Evolutionary conservation across 2,797 vertebrate genomes (phyloP).

Genomic region (Cossypha niveicapilla): DNA sequence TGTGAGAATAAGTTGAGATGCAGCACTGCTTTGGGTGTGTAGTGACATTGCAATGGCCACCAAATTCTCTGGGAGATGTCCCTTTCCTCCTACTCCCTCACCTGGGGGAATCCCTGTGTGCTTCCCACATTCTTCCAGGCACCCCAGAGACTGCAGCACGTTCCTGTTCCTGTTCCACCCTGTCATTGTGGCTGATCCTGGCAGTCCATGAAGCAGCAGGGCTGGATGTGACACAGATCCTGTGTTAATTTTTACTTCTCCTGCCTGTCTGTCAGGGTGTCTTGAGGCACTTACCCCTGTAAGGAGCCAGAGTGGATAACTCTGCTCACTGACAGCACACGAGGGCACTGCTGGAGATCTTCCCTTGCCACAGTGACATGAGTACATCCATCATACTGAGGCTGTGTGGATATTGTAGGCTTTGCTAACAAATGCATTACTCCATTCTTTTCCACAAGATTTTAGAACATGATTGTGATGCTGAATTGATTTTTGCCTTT

Average conservation of each 20-base stretch:
- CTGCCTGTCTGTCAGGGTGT: neutral
- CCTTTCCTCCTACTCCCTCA: fast-evolving
- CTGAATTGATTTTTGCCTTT: neutral
- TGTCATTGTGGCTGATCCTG: fast-evolving
- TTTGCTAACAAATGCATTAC: neutral
- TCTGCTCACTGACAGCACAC: fast-evolving
- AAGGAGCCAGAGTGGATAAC: neutral
- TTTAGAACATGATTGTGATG: neutral
- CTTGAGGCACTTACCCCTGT: neutral
- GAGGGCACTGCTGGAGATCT: neutral
- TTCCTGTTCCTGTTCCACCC: neutral
- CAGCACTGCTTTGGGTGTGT: neutral
- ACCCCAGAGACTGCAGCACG: fast-evolving
- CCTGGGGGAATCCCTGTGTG: neutral
- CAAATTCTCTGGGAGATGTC: neutral
- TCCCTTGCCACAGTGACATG: neutral
- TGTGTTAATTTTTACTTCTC: neutral
- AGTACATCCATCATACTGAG: neutral
- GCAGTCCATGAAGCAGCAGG: fast-evolving
- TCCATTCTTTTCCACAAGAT: neutral
- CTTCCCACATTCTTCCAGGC: neutral
- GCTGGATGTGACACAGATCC: neutral
- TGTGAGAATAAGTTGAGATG: neutral
- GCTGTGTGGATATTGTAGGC: neutral
- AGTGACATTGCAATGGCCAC: neutral